Base-by-base conservation (phyloP, 2,113 vertebrate genomes). In the Anarrhichthys ocellatus region DNA sequence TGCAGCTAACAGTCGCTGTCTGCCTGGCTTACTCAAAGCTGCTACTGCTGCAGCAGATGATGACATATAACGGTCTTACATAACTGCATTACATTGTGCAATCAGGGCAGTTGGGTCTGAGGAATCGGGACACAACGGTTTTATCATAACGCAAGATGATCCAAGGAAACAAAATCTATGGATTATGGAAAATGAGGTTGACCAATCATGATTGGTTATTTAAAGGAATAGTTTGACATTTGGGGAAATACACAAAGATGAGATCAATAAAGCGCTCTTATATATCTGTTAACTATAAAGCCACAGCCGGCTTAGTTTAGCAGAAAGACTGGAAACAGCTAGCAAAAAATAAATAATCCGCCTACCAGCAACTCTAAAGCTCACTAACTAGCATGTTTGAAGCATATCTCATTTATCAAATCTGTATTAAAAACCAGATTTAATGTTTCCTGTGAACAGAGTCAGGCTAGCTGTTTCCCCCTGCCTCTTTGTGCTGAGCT, bases 71-170 rank as follows among this genome's bases (percentile, higher is more conserved):
- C 84, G 32, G 78, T 69, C 90, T 94, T 94, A 84, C 87, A 88
- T 94, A 95, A 94, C 90, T 80, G 85, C 79, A 85, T 91, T 89
- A 82, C 83, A 90, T 93, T 92, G 89, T 93, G 91, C 89, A 94
- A 93, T 84, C 84, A 81, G 82, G 82, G 82, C 82, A 91, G 61
- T 75, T 76, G 88, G 89, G 85, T 82, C 83, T 81, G 66, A 87
- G 63, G 85, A 92, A 90, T 89, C 65, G 88, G 91, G 88, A 91
- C 89, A 90, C 82, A 91, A 87, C 80, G 83, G 70, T 88, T 93
- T 93, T 88, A 81, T 82, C 86, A 92, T 87, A 81, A 63, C 58
- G 42, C n/a, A 15, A 64, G 65, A 89, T 74, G 68, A 88, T 83
- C 76, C 54, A 77, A 73, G 46, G 52, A 36, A 76, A 78, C 68